Evolutionary conservation across 2,113 vertebrate species (phyloP).

Genomic region (Coracopsis vasa): DNA sequence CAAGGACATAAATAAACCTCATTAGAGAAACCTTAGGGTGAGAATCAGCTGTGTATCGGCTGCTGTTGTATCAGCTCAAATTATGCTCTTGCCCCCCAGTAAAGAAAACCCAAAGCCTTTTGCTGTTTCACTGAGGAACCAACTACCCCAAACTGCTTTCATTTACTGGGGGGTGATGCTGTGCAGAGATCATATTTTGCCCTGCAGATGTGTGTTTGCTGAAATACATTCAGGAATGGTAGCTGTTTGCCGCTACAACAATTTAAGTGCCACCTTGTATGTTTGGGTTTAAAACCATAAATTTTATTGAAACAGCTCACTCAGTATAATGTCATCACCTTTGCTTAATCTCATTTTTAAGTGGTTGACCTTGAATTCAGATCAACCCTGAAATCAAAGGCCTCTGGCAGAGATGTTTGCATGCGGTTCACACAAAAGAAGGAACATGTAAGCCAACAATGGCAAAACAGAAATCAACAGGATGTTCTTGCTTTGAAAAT

Average conservation of each 20-base stretch:
- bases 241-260: background rate
- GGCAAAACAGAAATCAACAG: background rate
- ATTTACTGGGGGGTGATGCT: background rate
- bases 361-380: slow-evolving; percentile 10
- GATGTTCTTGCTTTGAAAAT: background rate
- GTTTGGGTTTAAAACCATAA: background rate
- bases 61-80: background rate
- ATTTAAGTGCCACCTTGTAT: background rate
- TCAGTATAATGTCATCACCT: background rate
- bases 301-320: background rate
- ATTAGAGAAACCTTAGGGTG: background rate
- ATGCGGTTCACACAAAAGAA: background rate
- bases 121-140: background rate
- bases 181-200: background rate
- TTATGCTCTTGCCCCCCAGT: background rate
- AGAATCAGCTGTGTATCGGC: background rate
- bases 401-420: background rate
- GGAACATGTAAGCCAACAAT: background rate
- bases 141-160: background rate
- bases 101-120: background rate
- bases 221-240: background rate
- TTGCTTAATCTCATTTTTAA: slow-evolving; percentile 8
- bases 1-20: background rate
- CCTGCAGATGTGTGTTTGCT: background rate
- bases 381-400: slow-evolving; percentile 3